Base-by-base conservation (phyloP, 2,888 invertebrate species). In the Apamea epomidion region DNA sequence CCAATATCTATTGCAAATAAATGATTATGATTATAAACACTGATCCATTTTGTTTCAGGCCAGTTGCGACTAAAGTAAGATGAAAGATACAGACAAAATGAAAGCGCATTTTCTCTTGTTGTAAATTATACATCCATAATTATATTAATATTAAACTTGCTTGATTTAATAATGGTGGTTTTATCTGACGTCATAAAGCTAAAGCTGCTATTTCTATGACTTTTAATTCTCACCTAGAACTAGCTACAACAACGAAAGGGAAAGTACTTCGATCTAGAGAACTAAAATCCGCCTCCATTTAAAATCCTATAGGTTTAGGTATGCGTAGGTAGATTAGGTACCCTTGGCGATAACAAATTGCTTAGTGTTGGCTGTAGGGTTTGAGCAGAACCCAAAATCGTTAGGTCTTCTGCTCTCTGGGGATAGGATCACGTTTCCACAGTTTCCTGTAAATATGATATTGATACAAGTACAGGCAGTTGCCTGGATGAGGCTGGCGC, bases 231-330 rank as follows among this genome's bases (percentile, higher is more conserved):
- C 18, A 60, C 21, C 16, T 79, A 64, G n/a, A 21, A 25, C 0
- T 37, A 37, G 32, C 64, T 37, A 18, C n/a, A n/a, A 48, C n/a
- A 18, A 37, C 12, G 14, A 6, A 62, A 74, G 64, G 83, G 79
- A 83, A 83, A 79, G 73, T 69, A 65, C 32, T 68, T 60, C 32
- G 18, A 78, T 60, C 64, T 83, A 77, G 65, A 71, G 54, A 67
- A 48, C 58, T 62, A 67, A 74, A 62, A 68, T 72, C 62, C 78
- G 71, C 54, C 32, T 74, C 16, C n/a, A 58, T 48, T 14, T 42
- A 32, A 58, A 72, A 16, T 64, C 21, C 29, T 76, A 29, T 51
- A 48, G 37, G 29, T 58, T 25, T 62, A 64, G 1, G n/a, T n/a
- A n/a, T n/a, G n/a, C n/a, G n/a, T n/a, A n/a, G n/a, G n/a, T n/a